Percentiles rank a stretch among this genome's conserved stretches.
Evolutionary conservation across 92 coral and sea anemone species (phyloP).

Genomic region (Heteractis magnifica): DNA sequence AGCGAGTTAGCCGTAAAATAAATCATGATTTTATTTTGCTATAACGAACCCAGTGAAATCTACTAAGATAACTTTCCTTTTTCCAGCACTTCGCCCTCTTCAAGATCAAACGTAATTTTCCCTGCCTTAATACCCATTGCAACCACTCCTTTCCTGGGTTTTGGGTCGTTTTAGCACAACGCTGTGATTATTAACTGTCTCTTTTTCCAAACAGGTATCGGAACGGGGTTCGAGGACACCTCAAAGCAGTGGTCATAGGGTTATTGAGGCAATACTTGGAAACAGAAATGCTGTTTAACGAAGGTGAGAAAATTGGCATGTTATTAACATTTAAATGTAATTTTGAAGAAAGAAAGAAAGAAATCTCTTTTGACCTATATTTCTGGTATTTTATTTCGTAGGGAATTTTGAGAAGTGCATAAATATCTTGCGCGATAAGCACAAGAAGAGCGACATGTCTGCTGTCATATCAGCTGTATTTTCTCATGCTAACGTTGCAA

Average conservation of each 20-base stretch:
- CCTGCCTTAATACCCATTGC: too few relatives aligned
- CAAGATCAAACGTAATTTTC: too few relatives aligned
- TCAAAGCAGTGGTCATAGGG: constrained; percentile 90
- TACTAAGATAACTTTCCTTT: too few relatives aligned
- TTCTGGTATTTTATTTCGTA: constrained; percentile 18
- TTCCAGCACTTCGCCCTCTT: too few relatives aligned
- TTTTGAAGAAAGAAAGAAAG: too few relatives aligned
- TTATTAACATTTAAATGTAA: too few relatives aligned
- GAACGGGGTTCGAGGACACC: constrained; percentile 95
- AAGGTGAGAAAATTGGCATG: constrained; percentile 48
- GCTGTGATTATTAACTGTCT: background rate
- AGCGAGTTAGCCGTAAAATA: too few relatives aligned
- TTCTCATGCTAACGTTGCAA: constrained; percentile 81
- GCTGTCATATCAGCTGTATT: constrained; percentile 76
- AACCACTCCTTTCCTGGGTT: too few relatives aligned
- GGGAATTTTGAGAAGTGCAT: constrained; percentile 99
- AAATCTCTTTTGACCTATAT: background rate
- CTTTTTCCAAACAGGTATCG: constrained; percentile 61
- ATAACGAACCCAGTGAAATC: too few relatives aligned
- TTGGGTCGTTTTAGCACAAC: background rate
- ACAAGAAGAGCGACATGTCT: constrained; percentile 77
- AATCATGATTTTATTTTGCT: too few relatives aligned
- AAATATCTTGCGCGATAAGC: constrained; percentile 73
- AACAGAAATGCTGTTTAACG: constrained; percentile 84
- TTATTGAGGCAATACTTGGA: constrained; percentile 83